phyloP scores from a whole-genome alignment of 2,797 vertebrate species.

The Naso thynnoides region DNA sequence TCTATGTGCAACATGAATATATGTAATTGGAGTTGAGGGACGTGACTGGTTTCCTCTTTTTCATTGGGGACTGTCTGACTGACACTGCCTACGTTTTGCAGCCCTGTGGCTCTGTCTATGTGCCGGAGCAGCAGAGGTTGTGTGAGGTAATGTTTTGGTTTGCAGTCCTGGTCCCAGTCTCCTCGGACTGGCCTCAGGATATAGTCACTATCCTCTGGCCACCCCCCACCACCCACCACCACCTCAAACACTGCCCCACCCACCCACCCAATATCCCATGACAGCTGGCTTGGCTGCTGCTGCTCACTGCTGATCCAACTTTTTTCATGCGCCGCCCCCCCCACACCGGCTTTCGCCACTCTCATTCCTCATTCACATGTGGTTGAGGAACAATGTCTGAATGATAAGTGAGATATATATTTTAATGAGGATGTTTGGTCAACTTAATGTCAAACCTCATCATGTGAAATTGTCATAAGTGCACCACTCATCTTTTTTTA shows the following conservation, averaged over 20 bases:
- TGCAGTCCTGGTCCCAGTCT: slow-evolving; percentile 69
- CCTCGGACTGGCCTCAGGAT: slow-evolving; percentile 72
- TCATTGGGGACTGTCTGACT: slow-evolving; percentile 72
- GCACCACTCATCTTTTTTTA: slow-evolving; percentile 35
- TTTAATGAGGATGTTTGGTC: slow-evolving; percentile 25
- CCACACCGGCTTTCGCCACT: slow-evolving; percentile 36
- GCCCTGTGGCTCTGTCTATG: slow-evolving; percentile 83
- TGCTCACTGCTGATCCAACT: slow-evolving; percentile 76
- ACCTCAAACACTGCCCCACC: slow-evolving; percentile 26
- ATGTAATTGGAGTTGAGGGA: slow-evolving; percentile 37
- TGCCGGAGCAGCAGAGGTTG: slow-evolving; percentile 85
- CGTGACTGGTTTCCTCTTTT: slow-evolving; percentile 54
- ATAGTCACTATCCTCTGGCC: slow-evolving; percentile 72
- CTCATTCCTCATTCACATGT: slow-evolving; percentile 37
- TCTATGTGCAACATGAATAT: slow-evolving; percentile 55
- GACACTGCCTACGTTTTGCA: slow-evolving; percentile 80
- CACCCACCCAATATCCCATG: slow-evolving; percentile 44
- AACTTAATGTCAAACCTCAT: neutral
- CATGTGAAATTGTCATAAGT: slow-evolving; percentile 28
- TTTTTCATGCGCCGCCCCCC: slow-evolving; percentile 52
- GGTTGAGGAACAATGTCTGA: slow-evolving; percentile 23
- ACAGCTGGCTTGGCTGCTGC: slow-evolving; percentile 80
- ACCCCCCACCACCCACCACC: neutral
- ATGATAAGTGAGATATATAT: slow-evolving; percentile 8
- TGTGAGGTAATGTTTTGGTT: slow-evolving; percentile 83